Evolutionary conservation across 37 sponge, comb jelly and placozoan species (phyloP), one percentile per base, ranked within the genome.

Genomic region (Beroe ovata): DNA sequence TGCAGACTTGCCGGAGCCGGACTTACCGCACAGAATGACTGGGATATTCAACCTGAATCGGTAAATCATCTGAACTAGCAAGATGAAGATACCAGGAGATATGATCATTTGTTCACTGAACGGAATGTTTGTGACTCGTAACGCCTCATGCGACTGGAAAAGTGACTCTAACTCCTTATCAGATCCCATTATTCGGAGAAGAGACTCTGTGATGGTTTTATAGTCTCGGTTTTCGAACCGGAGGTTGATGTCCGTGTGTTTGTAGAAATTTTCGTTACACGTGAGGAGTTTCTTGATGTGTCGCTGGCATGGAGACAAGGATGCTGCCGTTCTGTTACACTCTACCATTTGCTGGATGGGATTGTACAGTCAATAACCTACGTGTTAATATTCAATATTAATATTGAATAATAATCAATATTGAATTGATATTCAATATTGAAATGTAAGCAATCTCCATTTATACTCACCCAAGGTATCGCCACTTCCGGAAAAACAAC

Each of bases 211-310:
- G 3, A 66, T 18, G 18, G 16, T 2, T 14, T 30, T 8, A 30
- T 66, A 18, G 8, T 66, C 69, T 11, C 16, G 32, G 11, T 26
- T 30, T 18, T 66, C 35, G 2, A 66, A 18, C 33, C 69, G 33
- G 2, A 4, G 25, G 69, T 26, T 33, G 18, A 66, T 33, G 16
- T 66, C 69, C 16, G 34, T 1, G 69, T 66, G 69, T 37, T 66
- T 66, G 69, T 66, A 66, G 69, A 34, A 66, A 37, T 66, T 25
- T 33, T 66, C 69, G 34, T 30, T 66, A 16, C 35, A 66, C 8
- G 69, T 29, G 4, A 66, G 33, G 36, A 66, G 69, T 32, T 33
- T 66, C 36, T 66, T 25, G 36, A 66, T 18, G 36, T 66, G 69
- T 29, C 16, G 32, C 34, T 66, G 69, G 36, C 69, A 66, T 25